A percentile compares a stretch with the other conserved stretches of the same genome.
phyloP scores from a whole-genome alignment of 2,797 vertebrate genomes.

The Danio choprae region DNA sequence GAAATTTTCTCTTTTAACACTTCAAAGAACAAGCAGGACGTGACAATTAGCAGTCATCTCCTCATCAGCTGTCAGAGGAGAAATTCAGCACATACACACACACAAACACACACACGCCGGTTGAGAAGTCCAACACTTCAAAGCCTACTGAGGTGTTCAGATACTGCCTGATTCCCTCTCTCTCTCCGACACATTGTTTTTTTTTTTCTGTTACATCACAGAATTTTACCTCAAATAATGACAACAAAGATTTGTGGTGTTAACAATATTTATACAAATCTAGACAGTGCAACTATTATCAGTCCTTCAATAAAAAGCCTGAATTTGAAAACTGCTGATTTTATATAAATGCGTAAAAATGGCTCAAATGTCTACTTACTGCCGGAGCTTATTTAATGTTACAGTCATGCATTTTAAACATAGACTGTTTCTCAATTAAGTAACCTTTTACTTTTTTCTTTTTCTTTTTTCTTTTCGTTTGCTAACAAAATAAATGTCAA shows the following conservation, averaged over 20 bases:
- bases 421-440: not conserved
- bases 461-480: not conserved
- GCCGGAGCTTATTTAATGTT: not conserved
- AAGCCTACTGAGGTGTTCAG: conserved; percentile 61
- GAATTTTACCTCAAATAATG: conserved; percentile 44
- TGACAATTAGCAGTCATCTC: conserved; percentile 65
- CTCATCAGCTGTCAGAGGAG: conserved; percentile 61
- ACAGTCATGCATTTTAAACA: not conserved
- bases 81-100: conserved; percentile 45
- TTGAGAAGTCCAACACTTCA: conserved; percentile 63
- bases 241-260: conserved; percentile 48
- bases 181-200: conserved; percentile 44
- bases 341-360: not conserved
- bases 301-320: not conserved
- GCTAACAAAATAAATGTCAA: too few species aligned
- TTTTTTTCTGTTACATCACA: conserved; percentile 50
- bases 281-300: conserved; percentile 1
- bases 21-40: conserved; percentile 61
- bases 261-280: conserved; percentile 25
- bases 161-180: conserved; percentile 47
- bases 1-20: conserved; percentile 61
- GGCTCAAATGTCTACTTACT: conserved; percentile 1
- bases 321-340: not conserved
- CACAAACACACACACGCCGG: conserved; percentile 55
- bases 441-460: not conserved